These are phyloP conservation scores for Meta bourneti DNA, from an alignment of 2,888 invertebrate species.

Conservation along the genomic window DNA sequence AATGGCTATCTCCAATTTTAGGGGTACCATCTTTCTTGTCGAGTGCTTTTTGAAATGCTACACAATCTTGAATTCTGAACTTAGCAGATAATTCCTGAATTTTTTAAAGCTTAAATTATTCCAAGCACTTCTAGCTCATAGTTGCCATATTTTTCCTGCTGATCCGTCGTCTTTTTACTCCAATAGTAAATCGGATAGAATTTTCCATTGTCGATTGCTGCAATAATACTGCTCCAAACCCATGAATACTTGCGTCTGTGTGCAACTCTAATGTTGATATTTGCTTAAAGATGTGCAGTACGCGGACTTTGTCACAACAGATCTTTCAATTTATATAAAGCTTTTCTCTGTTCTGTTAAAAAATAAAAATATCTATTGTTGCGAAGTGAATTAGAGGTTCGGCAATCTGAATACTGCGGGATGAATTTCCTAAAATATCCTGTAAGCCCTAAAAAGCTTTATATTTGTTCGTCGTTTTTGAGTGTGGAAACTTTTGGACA, in stretches of 20 bases:
- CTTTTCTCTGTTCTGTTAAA: background rate
- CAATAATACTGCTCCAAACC: background rate
- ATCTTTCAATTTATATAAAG: background rate
- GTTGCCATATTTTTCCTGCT: slow-evolving; percentile 4
- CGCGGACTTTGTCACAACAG: background rate
- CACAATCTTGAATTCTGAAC: background rate
- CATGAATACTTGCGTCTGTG: background rate
- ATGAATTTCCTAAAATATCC: background rate
- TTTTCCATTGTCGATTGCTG: background rate
- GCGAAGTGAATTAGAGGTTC: background rate
- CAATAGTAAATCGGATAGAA: no score
- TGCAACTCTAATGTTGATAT: background rate
- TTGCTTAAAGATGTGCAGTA: background rate
- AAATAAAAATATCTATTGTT: background rate
- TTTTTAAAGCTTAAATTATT: slow-evolving; percentile 36
- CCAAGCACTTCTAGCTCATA: slow-evolving; percentile 48
- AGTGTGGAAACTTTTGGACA: no score
- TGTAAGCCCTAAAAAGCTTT: no score
- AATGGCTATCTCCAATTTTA: no score
- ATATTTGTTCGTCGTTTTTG: no score
- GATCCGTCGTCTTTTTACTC: no score
- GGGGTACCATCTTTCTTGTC: no score
- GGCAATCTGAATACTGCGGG: background rate
- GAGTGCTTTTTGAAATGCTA: no score
- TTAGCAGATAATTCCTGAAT: slow-evolving; percentile 38